These are phyloP conservation scores for Protomyctophum bolini DNA, from an alignment of 2,113 vertebrate species.

Conservation along the genomic window DNA sequence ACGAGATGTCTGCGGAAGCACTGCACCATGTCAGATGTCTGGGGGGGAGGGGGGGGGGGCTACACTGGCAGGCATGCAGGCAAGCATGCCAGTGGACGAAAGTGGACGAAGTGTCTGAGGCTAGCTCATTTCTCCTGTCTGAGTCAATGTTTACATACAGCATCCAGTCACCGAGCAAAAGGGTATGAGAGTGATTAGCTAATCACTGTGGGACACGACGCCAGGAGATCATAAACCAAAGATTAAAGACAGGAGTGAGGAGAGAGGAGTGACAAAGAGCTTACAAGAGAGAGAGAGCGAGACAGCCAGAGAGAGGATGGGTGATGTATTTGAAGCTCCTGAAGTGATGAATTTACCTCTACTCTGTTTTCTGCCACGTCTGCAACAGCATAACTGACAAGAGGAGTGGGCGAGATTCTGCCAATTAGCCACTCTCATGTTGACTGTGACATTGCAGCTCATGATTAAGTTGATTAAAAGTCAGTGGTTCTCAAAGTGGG, in stretches of 20 bases:
- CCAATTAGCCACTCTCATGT: slow-evolving; percentile 54
- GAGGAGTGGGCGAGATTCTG: slow-evolving; percentile 42
- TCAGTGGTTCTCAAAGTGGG: too few species aligned
- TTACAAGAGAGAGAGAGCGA: slow-evolving; percentile 25
- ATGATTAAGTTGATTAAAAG: not conserved
- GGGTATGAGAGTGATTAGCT: slow-evolving; percentile 33
- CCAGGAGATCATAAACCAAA: slow-evolving; percentile 17
- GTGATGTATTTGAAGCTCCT: slow-evolving; percentile 57
- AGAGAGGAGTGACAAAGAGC: slow-evolving; percentile 3
- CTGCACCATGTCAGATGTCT: slow-evolving; percentile 23
- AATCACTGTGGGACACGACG: slow-evolving; percentile 29
- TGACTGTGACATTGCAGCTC: slow-evolving; percentile 38
- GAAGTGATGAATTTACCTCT: slow-evolving; percentile 64
- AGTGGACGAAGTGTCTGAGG: not conserved
- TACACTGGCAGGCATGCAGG: not conserved
- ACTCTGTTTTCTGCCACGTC: slow-evolving; percentile 67
- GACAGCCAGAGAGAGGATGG: slow-evolving; percentile 10
- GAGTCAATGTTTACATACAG: slow-evolving; percentile 52
- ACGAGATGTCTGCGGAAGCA: slow-evolving; percentile 20
- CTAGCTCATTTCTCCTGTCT: slow-evolving; percentile 17
- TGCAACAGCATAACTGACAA: slow-evolving; percentile 57
- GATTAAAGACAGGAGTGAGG: slow-evolving; percentile 14
- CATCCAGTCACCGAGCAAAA: slow-evolving; percentile 23
- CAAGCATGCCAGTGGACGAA: not conserved
- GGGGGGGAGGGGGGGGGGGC: slow-evolving; percentile 18